phyloP scores from a whole-genome alignment of 2,797 vertebrate genomes.

The Esox masquinongy region DNA sequence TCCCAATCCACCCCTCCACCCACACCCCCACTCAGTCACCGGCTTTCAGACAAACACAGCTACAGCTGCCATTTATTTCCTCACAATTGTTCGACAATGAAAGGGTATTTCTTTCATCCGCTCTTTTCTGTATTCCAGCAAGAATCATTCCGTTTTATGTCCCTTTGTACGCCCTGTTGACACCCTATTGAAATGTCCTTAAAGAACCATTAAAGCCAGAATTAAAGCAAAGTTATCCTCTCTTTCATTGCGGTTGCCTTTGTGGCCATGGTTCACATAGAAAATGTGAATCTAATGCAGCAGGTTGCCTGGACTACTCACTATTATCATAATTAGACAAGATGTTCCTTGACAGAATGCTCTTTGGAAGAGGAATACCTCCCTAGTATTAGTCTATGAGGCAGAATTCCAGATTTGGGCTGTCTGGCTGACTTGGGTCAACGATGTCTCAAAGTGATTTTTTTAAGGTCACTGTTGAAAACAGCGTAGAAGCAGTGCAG shows the following conservation, averaged over 20 bases:
- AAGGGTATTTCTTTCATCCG: background rate
- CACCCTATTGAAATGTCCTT: background rate
- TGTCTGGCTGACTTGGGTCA: too few relatives aligned
- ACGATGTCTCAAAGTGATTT: too few relatives aligned
- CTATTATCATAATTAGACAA: constrained; percentile 64
- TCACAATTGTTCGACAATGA: background rate
- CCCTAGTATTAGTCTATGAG: constrained; percentile 52
- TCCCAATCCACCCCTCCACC: constrained; percentile 27
- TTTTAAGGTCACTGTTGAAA: too few relatives aligned
- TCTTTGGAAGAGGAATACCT: constrained; percentile 50
- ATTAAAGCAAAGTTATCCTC: constrained; percentile 27
- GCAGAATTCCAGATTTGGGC: too few relatives aligned
- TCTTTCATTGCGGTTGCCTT: constrained; percentile 29
- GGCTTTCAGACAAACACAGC: constrained; percentile 25
- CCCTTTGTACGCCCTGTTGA: background rate
- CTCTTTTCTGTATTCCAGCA: background rate
- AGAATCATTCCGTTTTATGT: background rate
- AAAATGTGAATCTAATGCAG: constrained; percentile 37
- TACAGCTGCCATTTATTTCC: constrained; percentile 20
- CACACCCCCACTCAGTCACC: constrained; percentile 11
- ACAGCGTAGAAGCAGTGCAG: too few relatives aligned
- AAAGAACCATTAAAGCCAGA: background rate
- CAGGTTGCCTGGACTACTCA: constrained; percentile 47
- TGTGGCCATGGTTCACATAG: constrained; percentile 51
- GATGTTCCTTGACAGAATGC: constrained; percentile 63